Evolutionary conservation across 2,113 vertebrate species (phyloP), one percentile per base, ranked within the genome.

Genomic region (Seriola dumerili): DNA sequence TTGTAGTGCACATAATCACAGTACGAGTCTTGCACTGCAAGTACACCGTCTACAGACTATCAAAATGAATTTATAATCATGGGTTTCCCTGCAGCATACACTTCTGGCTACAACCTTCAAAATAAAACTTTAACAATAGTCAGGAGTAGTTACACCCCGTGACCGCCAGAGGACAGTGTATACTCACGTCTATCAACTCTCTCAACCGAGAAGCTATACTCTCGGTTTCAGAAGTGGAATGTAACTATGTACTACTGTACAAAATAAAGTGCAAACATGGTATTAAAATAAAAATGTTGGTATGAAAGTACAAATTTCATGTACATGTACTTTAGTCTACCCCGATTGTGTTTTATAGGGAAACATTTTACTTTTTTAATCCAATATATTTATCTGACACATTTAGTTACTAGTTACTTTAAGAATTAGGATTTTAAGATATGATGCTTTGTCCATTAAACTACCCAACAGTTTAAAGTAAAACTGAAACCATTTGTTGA

Each of bases 61-160:
- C 42, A 44, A 5, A 38, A 46, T 29, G 2, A 29, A 29, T 29
- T 29, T 29, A 29, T 29, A 29, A 29, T 29, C 29, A 29, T 29
- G 29, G 29, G 29, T 29, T 29, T 29, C 29, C 29, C 29, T 29
- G 29, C 29, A 29, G 29, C 29, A 29, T 3, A 5, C 7, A 58
- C n/a, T 40, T 71, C 79, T 46, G 58, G 14, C 62, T 65, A 4
- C 0, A 57, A 58, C 70, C 17, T 78, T 83, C 64, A 79, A 52
- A 71, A 40, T 66, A 3, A 55, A 63, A 34, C 14, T 3, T 25
- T 21, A 21, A 13, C 7, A 40, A 48, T 21, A 6, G 23, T 21
- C 6, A 9, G 46, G 2, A 23, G 48, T 68, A 46, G 36, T 48
- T 14, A 50, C 21, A 8, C 3, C 14, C 8, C 9, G 44, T 65